phyloP scores from a whole-genome alignment of 2,113 vertebrate species.

The Gasterosteus aculeatus region DNA sequence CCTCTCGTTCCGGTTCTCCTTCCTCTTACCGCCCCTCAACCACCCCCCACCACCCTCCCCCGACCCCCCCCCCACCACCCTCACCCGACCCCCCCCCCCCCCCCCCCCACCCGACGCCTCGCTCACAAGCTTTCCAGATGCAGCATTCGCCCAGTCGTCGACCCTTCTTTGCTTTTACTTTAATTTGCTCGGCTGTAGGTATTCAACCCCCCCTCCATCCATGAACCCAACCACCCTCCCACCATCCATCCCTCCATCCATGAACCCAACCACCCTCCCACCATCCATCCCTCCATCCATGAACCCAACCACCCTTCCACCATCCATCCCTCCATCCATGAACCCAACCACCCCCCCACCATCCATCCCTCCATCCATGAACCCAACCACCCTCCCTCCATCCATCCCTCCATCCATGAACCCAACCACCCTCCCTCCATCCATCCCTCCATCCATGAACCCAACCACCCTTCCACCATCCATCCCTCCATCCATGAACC shows the following conservation, averaged over 20 bases:
- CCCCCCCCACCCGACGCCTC: slow-evolving; percentile 46
- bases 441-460: slow-evolving; percentile 64
- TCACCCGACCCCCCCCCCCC: slow-evolving; percentile 29
- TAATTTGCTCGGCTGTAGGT: slow-evolving; percentile 87
- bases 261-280: background rate
- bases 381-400: slow-evolving; percentile 5
- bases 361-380: slow-evolving; percentile 64
- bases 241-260: slow-evolving; percentile 68
- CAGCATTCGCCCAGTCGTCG: slow-evolving; percentile 57
- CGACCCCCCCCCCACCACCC: slow-evolving; percentile 39
- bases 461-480: background rate
- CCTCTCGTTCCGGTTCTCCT: slow-evolving; percentile 76
- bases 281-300: background rate
- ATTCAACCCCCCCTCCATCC: slow-evolving; percentile 44
- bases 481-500: background rate
- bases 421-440: slow-evolving; percentile 35
- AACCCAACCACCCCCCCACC: slow-evolving; percentile 34
- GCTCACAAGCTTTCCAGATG: slow-evolving; percentile 55
- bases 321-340: slow-evolving; percentile 58
- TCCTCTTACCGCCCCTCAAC: slow-evolving; percentile 55
- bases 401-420: slow-evolving; percentile 58
- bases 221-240: slow-evolving; percentile 73
- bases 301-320: background rate
- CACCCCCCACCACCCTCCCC: background rate
- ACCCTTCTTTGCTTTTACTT: slow-evolving; percentile 88